Conservation (phyloP, 1,140 invertebrate species). For the Archivesica marissinica region DNA sequence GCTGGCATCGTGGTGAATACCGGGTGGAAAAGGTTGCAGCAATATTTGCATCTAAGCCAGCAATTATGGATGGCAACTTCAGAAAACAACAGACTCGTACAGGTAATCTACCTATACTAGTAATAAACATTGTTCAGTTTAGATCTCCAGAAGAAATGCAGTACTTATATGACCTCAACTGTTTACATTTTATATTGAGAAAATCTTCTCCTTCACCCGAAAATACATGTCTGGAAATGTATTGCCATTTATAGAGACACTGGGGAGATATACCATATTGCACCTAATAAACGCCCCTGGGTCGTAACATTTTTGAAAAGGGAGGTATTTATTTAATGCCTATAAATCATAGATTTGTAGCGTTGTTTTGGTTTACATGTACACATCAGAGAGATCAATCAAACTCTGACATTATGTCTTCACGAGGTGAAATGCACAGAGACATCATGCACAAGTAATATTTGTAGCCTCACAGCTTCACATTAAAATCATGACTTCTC, state of each 20-base stretch:
- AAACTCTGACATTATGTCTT: too few relatives aligned
- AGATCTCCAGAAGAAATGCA: background rate
- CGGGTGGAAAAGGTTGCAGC: conserved; percentile 21
- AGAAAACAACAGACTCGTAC: conserved; percentile 9
- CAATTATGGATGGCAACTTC: conserved; percentile 19
- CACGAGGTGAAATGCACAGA: too few relatives aligned
- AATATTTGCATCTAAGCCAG: background rate
- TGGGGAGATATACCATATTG: background rate
- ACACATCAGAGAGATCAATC: too few relatives aligned
- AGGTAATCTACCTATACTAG: background rate
- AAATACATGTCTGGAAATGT: background rate
- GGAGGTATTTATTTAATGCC: too few relatives aligned
- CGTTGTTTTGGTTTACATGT: too few relatives aligned
- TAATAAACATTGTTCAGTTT: background rate
- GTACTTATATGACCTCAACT: background rate
- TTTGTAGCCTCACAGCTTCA: too few relatives aligned
- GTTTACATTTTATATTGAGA: background rate
- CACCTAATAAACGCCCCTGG: too few relatives aligned
- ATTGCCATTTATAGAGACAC: background rate
- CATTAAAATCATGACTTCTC: too few relatives aligned
- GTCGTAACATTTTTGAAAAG: too few relatives aligned
- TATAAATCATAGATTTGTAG: too few relatives aligned
- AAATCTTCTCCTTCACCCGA: background rate
- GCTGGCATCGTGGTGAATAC: conserved; percentile 30
- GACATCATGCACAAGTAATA: too few relatives aligned